These are phyloP conservation scores for Globicephala melas DNA, from an alignment of 2,113 vertebrate species.

Conservation along the genomic window DNA sequence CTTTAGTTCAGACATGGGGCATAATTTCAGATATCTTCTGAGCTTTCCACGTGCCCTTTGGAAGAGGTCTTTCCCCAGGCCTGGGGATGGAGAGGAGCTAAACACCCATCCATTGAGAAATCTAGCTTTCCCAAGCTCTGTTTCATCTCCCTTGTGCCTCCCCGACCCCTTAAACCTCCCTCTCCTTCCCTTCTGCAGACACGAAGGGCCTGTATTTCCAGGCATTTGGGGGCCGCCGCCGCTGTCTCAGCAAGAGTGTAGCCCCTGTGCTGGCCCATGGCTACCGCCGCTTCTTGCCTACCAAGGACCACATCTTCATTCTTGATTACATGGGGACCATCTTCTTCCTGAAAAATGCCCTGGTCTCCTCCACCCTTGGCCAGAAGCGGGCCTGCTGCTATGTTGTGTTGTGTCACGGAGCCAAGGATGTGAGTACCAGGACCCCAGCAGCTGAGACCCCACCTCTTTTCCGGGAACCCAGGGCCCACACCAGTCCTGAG, in stretches of 20 bases:
- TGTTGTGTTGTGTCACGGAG: slow-evolving; percentile 75
- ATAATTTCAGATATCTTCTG: not conserved
- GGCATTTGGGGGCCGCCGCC: slow-evolving; percentile 76
- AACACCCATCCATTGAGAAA: not conserved
- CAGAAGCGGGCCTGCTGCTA: slow-evolving; percentile 75
- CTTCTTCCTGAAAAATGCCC: slow-evolving; percentile 79
- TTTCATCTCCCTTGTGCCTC: not conserved
- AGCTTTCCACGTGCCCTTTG: not conserved
- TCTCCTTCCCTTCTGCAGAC: slow-evolving; percentile 67
- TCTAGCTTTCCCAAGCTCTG: not conserved
- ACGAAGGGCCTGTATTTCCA: slow-evolving; percentile 82
- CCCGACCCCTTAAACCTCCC: slow-evolving; percentile 49
- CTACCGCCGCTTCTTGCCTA: slow-evolving; percentile 80
- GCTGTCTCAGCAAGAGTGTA: slow-evolving; percentile 67
- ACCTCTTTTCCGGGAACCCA: not conserved
- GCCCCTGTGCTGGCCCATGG: slow-evolving; percentile 78
- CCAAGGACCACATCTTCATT: slow-evolving; percentile 80
- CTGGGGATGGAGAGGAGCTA: not conserved
- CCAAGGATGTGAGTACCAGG: slow-evolving; percentile 77
- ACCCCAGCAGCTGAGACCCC: not conserved
- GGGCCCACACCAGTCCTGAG: not conserved
- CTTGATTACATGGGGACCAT: slow-evolving; percentile 81
- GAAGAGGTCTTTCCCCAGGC: not conserved
- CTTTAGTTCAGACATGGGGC: not conserved
- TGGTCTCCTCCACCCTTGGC: slow-evolving; percentile 74